Evolutionary conservation across 2,113 vertebrate species (phyloP).

Genomic region (Thalassarche chlororhynchos): DNA sequence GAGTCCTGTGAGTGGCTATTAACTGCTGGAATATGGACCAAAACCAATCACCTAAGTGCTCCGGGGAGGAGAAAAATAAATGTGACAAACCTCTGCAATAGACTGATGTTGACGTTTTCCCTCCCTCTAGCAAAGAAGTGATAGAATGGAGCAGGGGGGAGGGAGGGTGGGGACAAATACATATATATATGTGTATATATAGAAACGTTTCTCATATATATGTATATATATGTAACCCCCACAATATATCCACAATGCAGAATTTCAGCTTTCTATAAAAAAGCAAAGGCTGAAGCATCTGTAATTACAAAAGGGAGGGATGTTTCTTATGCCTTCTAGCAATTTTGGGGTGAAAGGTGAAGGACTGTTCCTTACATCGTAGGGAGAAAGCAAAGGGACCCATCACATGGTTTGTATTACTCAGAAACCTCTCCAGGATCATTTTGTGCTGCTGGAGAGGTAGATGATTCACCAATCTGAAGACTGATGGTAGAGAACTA

Average conservation of each 20-base stretch:
- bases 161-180: background rate
- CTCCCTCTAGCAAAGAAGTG: background rate
- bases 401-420: background rate
- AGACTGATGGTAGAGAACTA: slow-evolving; percentile 8
- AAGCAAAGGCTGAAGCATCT: background rate
- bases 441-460: slow-evolving; percentile 1
- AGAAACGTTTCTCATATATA: background rate
- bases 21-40: slow-evolving; percentile 1
- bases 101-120: background rate
- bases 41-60: slow-evolving; percentile 53
- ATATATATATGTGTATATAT: background rate
- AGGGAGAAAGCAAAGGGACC: background rate
- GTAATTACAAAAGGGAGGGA: background rate
- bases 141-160: background rate
- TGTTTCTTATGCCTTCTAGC: background rate
- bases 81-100: slow-evolving; percentile 6
- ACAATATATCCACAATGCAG: background rate
- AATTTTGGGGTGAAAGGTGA: background rate
- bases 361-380: background rate
- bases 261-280: slow-evolving; percentile 2
- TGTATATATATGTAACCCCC: background rate
- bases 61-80: slow-evolving; percentile 27
- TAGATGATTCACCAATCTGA: slow-evolving; percentile 12
- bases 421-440: slow-evolving; percentile 11
- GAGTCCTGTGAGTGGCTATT: background rate